Percentiles rank a stretch among this genome's conserved stretches.
These are phyloP conservation scores for Drosophila flavopinicola DNA, from an alignment of 2,888 invertebrate species.

Conservation along the genomic window DNA sequence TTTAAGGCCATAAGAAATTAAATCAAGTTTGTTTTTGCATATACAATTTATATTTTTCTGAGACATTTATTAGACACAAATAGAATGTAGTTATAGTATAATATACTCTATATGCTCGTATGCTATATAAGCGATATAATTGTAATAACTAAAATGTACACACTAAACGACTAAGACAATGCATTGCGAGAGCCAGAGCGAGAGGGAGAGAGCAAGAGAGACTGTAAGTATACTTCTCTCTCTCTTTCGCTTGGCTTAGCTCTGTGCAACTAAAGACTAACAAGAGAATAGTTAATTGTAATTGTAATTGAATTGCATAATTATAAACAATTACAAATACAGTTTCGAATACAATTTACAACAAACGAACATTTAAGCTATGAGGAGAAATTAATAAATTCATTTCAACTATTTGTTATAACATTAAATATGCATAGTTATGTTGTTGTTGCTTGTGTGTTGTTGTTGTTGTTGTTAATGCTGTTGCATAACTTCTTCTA, in stretches of 20 bases:
- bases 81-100: conserved; percentile 67
- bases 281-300: conserved; percentile 43
- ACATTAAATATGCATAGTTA: conserved; percentile 41
- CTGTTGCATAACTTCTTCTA: conserved; percentile 39
- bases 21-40: conserved; percentile 60
- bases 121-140: conserved; percentile 72
- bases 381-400: conserved; percentile 77
- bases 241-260: conserved; percentile 11
- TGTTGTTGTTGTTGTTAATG: conserved; percentile 24
- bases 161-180: conserved; percentile 78
- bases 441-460: conserved; percentile 19
- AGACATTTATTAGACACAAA: conserved; percentile 82
- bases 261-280: conserved; percentile 62
- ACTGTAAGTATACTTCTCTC: background rate
- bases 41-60: conserved; percentile 73
- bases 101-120: conserved; percentile 61
- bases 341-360: conserved; percentile 34
- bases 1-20: conserved; percentile 5
- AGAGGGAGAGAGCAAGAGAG: background rate
- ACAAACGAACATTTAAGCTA: conserved; percentile 68
- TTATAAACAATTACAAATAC: conserved; percentile 44
- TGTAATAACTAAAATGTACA: conserved; percentile 78
- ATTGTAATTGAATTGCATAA: conserved; percentile 46
- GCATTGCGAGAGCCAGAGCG: conserved; percentile 48
- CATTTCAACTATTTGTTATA: conserved; percentile 70